Evolutionary conservation across 2,113 vertebrate species (phyloP).

Genomic region (Phalacrocorax pelagicus): DNA sequence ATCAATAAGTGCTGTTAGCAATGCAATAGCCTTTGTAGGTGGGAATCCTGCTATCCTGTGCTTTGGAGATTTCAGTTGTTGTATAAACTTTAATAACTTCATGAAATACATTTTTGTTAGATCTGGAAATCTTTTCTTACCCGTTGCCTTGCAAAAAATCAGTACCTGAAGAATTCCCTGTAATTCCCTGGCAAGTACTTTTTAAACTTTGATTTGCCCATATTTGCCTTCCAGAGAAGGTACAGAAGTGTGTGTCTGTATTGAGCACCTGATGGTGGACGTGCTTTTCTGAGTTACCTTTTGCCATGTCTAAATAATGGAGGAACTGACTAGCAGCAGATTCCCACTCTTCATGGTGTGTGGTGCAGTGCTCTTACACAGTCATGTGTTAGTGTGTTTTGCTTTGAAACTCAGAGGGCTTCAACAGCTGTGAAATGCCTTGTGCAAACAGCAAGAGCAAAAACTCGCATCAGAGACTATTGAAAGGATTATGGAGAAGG

Average conservation of each 20-base stretch:
- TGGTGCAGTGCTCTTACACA: background rate
- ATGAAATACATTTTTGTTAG: background rate
- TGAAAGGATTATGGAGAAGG: background rate
- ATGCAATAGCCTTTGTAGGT: background rate
- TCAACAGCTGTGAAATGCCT: background rate
- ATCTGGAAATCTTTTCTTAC: background rate
- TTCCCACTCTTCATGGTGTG: background rate
- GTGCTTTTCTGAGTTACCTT: background rate
- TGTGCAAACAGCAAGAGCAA: background rate
- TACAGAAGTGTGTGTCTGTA: background rate
- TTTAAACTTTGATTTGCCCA: background rate
- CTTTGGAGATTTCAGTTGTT: background rate
- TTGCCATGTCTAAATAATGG: background rate
- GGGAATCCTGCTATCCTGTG: background rate
- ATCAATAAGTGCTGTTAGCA: background rate
- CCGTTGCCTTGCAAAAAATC: background rate
- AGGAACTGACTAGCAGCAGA: background rate
- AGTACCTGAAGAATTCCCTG: background rate
- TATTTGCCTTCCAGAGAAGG: background rate
- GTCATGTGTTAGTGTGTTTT: background rate
- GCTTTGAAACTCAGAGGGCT: background rate
- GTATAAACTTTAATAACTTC: background rate
- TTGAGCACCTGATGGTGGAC: background rate
- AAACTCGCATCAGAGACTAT: background rate
- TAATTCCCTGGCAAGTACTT: background rate